Conservation (phyloP, 2,113 vertebrate species). For the Trinectes maculatus region DNA sequence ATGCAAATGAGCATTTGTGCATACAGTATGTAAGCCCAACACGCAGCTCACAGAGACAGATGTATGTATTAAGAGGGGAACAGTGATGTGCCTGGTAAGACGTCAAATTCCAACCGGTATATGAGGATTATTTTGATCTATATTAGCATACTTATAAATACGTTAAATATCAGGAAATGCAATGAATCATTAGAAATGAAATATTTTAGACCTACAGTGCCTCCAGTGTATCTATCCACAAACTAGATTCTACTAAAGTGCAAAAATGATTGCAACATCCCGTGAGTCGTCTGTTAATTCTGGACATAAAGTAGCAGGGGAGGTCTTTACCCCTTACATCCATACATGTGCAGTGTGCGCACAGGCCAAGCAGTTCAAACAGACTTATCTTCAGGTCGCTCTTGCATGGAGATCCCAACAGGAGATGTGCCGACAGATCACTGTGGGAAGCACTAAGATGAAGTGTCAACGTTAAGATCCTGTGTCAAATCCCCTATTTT, state of each 20-base stretch:
- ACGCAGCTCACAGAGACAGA: background rate
- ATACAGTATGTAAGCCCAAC: background rate
- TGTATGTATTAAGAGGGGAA: background rate
- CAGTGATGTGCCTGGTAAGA: background rate
- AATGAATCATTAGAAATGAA: background rate
- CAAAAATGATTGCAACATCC: too few species aligned
- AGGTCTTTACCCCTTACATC: slow-evolving; percentile 4
- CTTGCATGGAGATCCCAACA: slow-evolving; percentile 47
- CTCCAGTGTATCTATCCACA: background rate
- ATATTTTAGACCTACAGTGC: background rate
- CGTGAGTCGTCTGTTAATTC: too few species aligned
- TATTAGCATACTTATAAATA: background rate
- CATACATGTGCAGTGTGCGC: background rate
- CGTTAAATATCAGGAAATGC: background rate
- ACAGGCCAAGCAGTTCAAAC: slow-evolving; percentile 25
- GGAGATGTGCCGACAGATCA: slow-evolving; percentile 66
- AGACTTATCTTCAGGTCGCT: slow-evolving; percentile 39
- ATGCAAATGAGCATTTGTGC: slow-evolving; percentile 15
- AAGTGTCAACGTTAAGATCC: slow-evolving; percentile 67
- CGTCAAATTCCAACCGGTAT: background rate
- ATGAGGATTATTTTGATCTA: slow-evolving; percentile 6
- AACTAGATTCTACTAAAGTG: slow-evolving; percentile 1
- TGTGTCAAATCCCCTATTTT: slow-evolving; percentile 64
- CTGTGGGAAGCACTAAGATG: slow-evolving; percentile 59
- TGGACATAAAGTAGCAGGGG: background rate